Conservation (phyloP, 2,888 invertebrate genomes). For the Microctonus aethiopoides region DNA sequence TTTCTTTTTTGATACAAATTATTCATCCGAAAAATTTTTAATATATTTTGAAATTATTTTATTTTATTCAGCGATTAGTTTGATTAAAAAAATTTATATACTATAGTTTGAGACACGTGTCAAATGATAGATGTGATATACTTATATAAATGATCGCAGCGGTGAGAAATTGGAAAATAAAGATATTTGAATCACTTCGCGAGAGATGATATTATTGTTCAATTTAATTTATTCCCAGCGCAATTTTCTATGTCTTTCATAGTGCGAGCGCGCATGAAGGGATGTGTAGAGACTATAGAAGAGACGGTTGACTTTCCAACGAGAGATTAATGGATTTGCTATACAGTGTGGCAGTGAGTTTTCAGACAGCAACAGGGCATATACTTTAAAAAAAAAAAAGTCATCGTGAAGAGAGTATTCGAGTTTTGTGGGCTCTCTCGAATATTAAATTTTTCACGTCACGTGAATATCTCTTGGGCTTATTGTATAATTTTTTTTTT, state of each 20-base stretch:
- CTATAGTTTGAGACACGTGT: no score
- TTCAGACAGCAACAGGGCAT: slow-evolving; percentile 6
- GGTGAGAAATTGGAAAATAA: background rate
- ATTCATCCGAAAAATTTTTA: no score
- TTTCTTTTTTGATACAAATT: background rate
- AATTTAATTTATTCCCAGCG: slow-evolving; percentile 35
- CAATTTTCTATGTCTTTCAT: slow-evolving; percentile 23
- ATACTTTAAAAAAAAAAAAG: background rate
- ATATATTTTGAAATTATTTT: background rate
- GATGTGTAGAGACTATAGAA: background rate
- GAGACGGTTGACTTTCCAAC: background rate
- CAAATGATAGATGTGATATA: background rate
- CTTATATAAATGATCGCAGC: background rate
- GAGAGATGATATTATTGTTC: slow-evolving; percentile 22
- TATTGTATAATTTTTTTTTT: slow-evolving; percentile 24
- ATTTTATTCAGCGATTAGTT: no score
- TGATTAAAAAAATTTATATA: no score
- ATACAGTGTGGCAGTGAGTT: slow-evolving; percentile 31
- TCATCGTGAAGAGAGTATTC: background rate
- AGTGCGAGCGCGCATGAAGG: slow-evolving; percentile 5
- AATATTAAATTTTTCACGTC: slow-evolving; percentile 41
- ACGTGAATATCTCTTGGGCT: slow-evolving; percentile 16
- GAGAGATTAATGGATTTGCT: slow-evolving; percentile 43
- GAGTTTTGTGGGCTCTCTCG: slow-evolving; percentile 23
- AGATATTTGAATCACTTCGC: slow-evolving; percentile 10